These are phyloP conservation scores for Cataglyphis cursor DNA, from an alignment of 2,888 invertebrate genomes.

Conservation along the genomic window DNA sequence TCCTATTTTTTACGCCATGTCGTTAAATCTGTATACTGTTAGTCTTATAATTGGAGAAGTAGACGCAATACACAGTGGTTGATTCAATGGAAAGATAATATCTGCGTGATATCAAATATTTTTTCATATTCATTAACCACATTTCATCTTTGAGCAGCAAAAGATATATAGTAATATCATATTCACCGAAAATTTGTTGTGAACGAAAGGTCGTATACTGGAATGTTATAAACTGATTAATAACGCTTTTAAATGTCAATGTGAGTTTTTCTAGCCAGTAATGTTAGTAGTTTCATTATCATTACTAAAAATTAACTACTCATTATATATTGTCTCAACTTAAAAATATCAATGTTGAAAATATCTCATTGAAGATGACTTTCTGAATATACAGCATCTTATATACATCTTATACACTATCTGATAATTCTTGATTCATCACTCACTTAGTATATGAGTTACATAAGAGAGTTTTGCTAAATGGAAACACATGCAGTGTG, in stretches of 20 bases:
- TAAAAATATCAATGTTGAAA: constrained; percentile 22
- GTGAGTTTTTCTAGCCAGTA: constrained; percentile 30
- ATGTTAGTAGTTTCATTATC: constrained; percentile 27
- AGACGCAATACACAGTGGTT: constrained; percentile 53
- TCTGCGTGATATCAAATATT: constrained; percentile 50
- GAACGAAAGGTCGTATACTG: constrained; percentile 9
- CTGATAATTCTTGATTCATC: constrained; percentile 26
- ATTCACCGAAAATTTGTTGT: constrained; percentile 25
- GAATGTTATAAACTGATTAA: constrained; percentile 33
- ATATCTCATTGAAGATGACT: constrained; percentile 28
- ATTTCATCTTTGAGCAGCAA: constrained; percentile 15
- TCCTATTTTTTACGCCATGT: constrained; percentile 44
- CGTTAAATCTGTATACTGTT: constrained; percentile 62
- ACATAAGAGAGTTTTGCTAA: constrained; percentile 23
- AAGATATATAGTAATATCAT: constrained; percentile 29
- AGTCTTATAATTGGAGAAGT: constrained; percentile 49
- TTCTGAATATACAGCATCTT: constrained; percentile 17
- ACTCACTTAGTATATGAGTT: constrained; percentile 23
- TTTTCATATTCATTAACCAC: constrained; percentile 27
- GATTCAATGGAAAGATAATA: constrained; percentile 58
- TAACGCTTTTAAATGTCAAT: constrained; percentile 41
- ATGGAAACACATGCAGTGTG: constrained; percentile 46
- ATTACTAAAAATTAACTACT: constrained; percentile 42
- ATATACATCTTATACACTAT: constrained; percentile 23
- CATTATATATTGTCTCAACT: constrained; percentile 46